Evolutionary conservation across 2,113 vertebrate genomes (phyloP).

Genomic region (Proterorhinus semilunaris): DNA sequence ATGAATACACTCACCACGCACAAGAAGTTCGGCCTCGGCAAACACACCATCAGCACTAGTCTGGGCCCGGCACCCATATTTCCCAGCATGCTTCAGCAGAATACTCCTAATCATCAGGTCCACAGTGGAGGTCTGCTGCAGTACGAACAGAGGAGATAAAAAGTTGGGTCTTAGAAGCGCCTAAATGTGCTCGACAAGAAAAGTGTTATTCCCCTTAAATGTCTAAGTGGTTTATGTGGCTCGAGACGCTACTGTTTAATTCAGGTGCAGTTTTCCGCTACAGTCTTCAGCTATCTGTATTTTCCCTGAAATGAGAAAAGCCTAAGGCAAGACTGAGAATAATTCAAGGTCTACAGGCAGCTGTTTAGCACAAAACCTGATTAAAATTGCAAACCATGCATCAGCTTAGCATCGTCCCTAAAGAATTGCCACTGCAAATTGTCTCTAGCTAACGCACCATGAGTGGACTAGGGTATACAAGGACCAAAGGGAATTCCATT

Average conservation of each 20-base stretch:
- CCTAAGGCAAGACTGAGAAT: constrained; percentile 64
- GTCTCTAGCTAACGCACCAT: constrained; percentile 29
- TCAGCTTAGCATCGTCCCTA: constrained; percentile 53
- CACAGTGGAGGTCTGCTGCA: constrained; percentile 92
- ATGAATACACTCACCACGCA: constrained; percentile 83
- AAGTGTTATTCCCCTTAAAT: constrained; percentile 51
- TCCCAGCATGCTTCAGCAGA: constrained; percentile 92
- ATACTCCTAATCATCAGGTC: constrained; percentile 99
- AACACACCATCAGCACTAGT: constrained; percentile 88
- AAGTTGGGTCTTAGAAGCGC: constrained; percentile 23
- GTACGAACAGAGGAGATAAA: constrained; percentile 21
- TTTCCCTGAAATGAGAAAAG: constrained; percentile 69
- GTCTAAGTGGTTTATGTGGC: constrained; percentile 56
- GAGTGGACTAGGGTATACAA: constrained; percentile 17
- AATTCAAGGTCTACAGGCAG: constrained; percentile 72
- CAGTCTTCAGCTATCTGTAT: constrained; percentile 49
- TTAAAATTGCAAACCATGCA: constrained; percentile 74
- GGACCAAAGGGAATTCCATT: constrained; percentile 17
- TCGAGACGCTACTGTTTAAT: constrained; percentile 59
- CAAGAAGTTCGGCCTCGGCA: constrained; percentile 90
- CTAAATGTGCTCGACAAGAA: constrained; percentile 41
- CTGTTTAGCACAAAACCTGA: constrained; percentile 74
- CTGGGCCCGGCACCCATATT: constrained; percentile 91
- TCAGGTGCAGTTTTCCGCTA: constrained; percentile 50
- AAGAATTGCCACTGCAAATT: constrained; percentile 58